These are phyloP conservation scores for Sebastes itinus DNA, from an alignment of 2,797 vertebrate genomes.

Conservation along the genomic window DNA sequence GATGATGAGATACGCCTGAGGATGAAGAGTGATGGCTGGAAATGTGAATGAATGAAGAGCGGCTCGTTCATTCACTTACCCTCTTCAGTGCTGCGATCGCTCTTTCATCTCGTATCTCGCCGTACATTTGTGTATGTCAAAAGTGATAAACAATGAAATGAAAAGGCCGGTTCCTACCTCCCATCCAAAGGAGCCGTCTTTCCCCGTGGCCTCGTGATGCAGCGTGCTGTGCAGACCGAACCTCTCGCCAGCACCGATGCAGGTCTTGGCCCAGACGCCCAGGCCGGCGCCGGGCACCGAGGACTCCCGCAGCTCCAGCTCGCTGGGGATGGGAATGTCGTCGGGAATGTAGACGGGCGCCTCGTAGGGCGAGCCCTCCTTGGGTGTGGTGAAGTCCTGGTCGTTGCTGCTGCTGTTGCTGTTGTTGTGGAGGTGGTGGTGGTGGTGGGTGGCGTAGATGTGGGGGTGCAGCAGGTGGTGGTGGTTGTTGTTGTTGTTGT, in stretches of 20 bases:
- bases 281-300: constrained; percentile 95
- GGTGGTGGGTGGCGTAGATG: constrained; percentile 69
- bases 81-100: neutral
- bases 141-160: neutral
- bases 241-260: constrained; percentile 88
- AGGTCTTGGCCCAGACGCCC: constrained; percentile 95
- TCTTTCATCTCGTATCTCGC: neutral
- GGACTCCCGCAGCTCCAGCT: constrained; percentile 97
- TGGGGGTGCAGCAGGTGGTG: constrained; percentile 73
- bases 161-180: constrained; percentile 86
- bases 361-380: constrained; percentile 97
- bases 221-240: constrained; percentile 89
- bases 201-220: constrained; percentile 84
- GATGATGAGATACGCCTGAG: constrained; percentile 44
- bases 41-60: constrained; percentile 33
- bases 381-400: constrained; percentile 95
- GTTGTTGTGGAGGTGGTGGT: constrained; percentile 68
- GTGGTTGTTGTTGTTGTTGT: constrained; percentile 81
- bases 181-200: constrained; percentile 94
- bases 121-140: neutral
- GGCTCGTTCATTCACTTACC: constrained; percentile 34
- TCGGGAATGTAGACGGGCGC: constrained; percentile 99
- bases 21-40: constrained; percentile 47
- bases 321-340: constrained; percentile 95
- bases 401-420: constrained; percentile 84